Evolutionary conservation across 2,888 invertebrate genomes (phyloP).

Genomic region (Xestoiulus laeticollis): DNA sequence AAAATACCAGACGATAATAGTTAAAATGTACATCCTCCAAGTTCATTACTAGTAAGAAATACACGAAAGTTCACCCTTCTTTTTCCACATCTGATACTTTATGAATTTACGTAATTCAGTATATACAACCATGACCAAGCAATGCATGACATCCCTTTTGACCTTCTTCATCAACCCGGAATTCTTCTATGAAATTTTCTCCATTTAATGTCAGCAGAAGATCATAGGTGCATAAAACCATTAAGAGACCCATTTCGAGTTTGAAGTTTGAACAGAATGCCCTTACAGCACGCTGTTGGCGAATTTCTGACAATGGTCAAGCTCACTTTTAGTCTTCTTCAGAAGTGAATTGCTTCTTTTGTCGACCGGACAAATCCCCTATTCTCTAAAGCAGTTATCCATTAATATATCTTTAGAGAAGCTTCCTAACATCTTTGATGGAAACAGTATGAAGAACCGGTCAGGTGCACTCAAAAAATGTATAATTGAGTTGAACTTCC

Average conservation of each 20-base stretch:
- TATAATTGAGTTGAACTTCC: background rate
- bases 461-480: slow-evolving; percentile 33
- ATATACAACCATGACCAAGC: too few species aligned
- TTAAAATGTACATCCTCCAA: too few species aligned
- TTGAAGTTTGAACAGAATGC: background rate
- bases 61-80: too few species aligned
- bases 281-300: background rate
- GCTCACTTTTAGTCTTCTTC: background rate
- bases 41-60: too few species aligned
- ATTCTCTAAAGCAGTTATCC: slow-evolving; percentile 32
- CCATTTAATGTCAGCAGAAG: too few species aligned
- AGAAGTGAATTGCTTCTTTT: background rate
- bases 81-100: too few species aligned
- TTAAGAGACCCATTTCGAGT: background rate
- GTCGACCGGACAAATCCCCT: slow-evolving; percentile 16
- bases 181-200: background rate
- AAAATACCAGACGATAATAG: too few species aligned
- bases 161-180: background rate
- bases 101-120: too few species aligned
- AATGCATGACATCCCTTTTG: background rate
- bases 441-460: background rate
- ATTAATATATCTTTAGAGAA: background rate
- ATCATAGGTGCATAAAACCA: background rate
- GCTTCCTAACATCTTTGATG: background rate
- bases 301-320: background rate